Base-by-base conservation (phyloP, 2,113 vertebrate genomes). In the Bos indicus region DNA sequence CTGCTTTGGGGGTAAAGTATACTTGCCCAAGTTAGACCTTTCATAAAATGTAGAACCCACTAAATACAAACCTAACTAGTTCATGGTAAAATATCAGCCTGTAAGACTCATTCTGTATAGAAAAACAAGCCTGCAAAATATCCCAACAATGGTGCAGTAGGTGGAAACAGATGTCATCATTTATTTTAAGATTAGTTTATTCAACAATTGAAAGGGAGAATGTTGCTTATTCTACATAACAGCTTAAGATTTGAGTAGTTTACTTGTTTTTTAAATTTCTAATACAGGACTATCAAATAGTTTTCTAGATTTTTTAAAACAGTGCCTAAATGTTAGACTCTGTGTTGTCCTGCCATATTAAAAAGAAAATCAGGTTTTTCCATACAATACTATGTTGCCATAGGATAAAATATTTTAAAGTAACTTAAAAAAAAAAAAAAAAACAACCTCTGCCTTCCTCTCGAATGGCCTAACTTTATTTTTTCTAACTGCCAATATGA, bases 101-200 rank as follows among this genome's bases (percentile, higher is more conserved):
- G 62, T 77, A 71, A 82, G 60, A 95, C 87, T 60, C 87, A 62
- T 95, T 90, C 83, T 88, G 85, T 90, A 60, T 62, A 97, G 97
- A 96, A 88, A 90, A 96, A 88, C 83, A 96, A 40, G 90, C 16
- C 83, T 84, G 52, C 54, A 85, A 95, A 95, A 97, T 74, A 97
- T 96, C 59, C 74, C 96, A 94, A 94, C 94, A 96, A 86, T 3
- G 0, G 52, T 28, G 40, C 19, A 48, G 93, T 97, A 85, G 94
- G 97, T 97, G 93, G 95, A 89, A 97, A 96, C 94, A 97, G 92
- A 96, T 97, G 91, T 40, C 95, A 95, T 48, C 26, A 7, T 95
- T 97, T 97, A 96, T 98, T 98, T 98, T 91, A 95, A 97, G 94
- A 67, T 94, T 88, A 78, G 82, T 97, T 95, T 98, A 96, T 97